Conservation (phyloP, 2,888 invertebrate species). For the Cyclophora albipunctata region DNA sequence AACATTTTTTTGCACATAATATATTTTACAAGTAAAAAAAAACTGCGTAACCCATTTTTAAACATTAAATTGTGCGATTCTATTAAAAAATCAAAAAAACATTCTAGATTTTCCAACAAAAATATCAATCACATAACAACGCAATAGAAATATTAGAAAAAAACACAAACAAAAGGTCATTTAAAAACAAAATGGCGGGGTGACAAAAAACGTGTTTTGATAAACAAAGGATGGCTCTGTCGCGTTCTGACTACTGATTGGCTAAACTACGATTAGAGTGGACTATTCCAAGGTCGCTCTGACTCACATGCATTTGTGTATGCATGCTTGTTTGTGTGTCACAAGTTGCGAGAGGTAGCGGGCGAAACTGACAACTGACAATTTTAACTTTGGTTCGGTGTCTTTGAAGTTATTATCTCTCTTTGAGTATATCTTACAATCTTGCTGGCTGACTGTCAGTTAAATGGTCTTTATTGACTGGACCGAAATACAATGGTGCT, state of each 20-base stretch:
- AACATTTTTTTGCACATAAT: too few relatives aligned
- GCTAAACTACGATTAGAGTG: slow-evolving; percentile 67
- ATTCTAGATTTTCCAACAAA: too few relatives aligned
- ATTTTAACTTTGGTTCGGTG: too few relatives aligned
- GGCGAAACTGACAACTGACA: neutral
- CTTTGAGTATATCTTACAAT: too few relatives aligned
- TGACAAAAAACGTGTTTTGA: slow-evolving; percentile 34
- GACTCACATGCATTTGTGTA: slow-evolving; percentile 59
- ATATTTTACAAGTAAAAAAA: too few relatives aligned
- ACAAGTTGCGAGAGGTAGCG: slow-evolving; percentile 26
- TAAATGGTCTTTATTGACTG: too few relatives aligned
- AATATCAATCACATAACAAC: slow-evolving; percentile 8
- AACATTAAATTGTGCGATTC: too few relatives aligned
- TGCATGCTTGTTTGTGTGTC: slow-evolving; percentile 34
- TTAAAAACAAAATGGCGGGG: slow-evolving; percentile 34
- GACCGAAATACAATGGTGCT: too few relatives aligned
- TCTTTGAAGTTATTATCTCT: too few relatives aligned
- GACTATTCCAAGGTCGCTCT: slow-evolving; percentile 62
- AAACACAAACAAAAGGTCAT: slow-evolving; percentile 30
- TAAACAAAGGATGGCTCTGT: slow-evolving; percentile 53
- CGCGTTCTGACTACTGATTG: slow-evolving; percentile 63
- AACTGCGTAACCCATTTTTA: too few relatives aligned
- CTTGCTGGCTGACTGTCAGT: too few relatives aligned
- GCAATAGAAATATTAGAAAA: slow-evolving; percentile 5
- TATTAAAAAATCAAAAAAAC: too few relatives aligned